Evolutionary conservation across 92 coral and sea anemone species (phyloP).

Genomic region (Siderastrea siderea): DNA sequence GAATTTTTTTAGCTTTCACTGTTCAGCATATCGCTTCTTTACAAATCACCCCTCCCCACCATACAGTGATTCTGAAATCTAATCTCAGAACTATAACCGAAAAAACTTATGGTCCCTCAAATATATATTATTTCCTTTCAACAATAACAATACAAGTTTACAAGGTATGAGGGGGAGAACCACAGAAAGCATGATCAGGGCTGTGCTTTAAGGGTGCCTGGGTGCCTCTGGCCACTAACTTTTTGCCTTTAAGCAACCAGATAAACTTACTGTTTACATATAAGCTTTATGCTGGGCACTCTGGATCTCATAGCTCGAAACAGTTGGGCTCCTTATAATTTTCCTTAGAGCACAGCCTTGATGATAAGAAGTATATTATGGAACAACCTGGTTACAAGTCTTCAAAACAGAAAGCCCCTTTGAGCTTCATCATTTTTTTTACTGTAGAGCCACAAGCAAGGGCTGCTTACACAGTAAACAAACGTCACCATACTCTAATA

Average conservation of each 20-base stretch:
- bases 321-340: constrained; percentile 25
- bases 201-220: constrained; percentile 14
- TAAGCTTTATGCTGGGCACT: constrained; percentile 30
- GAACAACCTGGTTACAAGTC: neutral
- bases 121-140: neutral
- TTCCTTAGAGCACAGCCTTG: constrained; percentile 20
- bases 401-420: constrained; percentile 4
- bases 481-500: neutral
- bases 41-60: too few species aligned
- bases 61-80: too few species aligned
- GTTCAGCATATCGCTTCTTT: too few species aligned
- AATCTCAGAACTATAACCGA: too few species aligned
- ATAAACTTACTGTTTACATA: neutral
- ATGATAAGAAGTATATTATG: neutral
- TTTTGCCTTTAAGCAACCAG: constrained; percentile 23
- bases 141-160: constrained; percentile 1
- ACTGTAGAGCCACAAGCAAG: neutral
- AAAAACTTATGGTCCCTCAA: too few species aligned
- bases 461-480: neutral
- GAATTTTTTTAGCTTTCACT: too few species aligned
- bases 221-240: constrained; percentile 5
- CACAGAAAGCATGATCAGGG: constrained; percentile 10
- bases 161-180: constrained; percentile 5
- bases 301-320: constrained; percentile 9
- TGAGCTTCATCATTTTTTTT: neutral